A percentile compares a stretch with the other conserved stretches of the same genome.
These are phyloP conservation scores for Macrophya alboannulata DNA, from an alignment of 2,888 invertebrate species.

Conservation along the genomic window DNA sequence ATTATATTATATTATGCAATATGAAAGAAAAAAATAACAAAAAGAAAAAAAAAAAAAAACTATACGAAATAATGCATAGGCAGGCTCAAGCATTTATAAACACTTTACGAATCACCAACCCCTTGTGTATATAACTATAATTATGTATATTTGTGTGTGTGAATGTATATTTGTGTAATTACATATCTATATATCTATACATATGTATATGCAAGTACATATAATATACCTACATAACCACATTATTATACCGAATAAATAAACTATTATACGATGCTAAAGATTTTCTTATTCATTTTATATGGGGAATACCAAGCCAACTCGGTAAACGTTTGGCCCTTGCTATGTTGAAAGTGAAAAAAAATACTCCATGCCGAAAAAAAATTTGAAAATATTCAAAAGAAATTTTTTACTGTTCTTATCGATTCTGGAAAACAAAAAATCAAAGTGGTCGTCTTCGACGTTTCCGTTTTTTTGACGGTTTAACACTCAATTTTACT, in stretches of 20 bases:
- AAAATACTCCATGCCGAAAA: too few relatives aligned
- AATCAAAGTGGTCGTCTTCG: too few relatives aligned
- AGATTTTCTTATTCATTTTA: background rate
- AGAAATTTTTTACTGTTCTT: too few relatives aligned
- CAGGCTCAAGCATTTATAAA: slow-evolving; percentile 55
- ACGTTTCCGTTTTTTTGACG: too few relatives aligned
- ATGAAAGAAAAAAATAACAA: background rate
- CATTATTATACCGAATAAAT: slow-evolving; percentile 52
- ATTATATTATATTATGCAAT: slow-evolving; percentile 49
- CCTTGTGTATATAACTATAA: slow-evolving; percentile 50
- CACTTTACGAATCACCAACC: slow-evolving; percentile 53
- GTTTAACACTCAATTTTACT: too few relatives aligned
- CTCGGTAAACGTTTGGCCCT: too few relatives aligned
- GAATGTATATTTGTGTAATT: slow-evolving; percentile 38
- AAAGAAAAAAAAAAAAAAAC: background rate
- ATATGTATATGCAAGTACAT: slow-evolving; percentile 11
- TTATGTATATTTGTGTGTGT: slow-evolving; percentile 36
- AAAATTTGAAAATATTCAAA: too few relatives aligned
- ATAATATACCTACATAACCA: slow-evolving; percentile 39
- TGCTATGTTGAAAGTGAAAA: too few relatives aligned
- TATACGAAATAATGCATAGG: slow-evolving; percentile 54
- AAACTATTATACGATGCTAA: slow-evolving; percentile 55
- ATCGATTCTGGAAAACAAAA: too few relatives aligned
- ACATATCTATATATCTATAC: slow-evolving; percentile 18
- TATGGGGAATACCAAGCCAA: background rate